phyloP scores from a whole-genome alignment of 2,113 vertebrate genomes.

The Nothobranchius kuhntae region DNA sequence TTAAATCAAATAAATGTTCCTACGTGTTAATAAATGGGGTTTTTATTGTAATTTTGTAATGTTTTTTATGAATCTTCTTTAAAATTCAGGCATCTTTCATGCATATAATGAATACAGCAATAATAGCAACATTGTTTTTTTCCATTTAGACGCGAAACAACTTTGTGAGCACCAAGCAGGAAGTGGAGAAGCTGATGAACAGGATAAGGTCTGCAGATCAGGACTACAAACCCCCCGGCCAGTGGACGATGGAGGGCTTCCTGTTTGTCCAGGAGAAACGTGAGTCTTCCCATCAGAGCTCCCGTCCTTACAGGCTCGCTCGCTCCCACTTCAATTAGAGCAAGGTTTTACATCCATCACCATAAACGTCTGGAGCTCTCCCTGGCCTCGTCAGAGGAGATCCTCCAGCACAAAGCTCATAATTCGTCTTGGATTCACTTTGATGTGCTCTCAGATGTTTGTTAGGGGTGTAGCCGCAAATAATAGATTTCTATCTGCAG shows the following conservation, averaged over 20 bases:
- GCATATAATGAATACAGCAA: too few species aligned
- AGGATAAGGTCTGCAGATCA: slow-evolving; percentile 94
- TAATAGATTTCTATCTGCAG: slow-evolving; percentile 55
- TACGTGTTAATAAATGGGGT: too few species aligned
- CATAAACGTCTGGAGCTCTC: slow-evolving; percentile 62
- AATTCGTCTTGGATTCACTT: slow-evolving; percentile 65
- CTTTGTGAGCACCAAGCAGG: slow-evolving; percentile 97
- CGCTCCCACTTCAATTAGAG: slow-evolving; percentile 21
- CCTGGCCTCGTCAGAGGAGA: slow-evolving; percentile 52
- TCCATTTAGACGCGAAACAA: slow-evolving; percentile 91
- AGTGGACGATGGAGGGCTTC: slow-evolving; percentile 98
- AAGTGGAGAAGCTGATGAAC: slow-evolving; percentile 96
- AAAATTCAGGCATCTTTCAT: too few species aligned
- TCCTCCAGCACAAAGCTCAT: slow-evolving; percentile 55
- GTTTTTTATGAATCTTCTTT: too few species aligned
- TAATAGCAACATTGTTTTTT: not conserved
- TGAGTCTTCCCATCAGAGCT: slow-evolving; percentile 76
- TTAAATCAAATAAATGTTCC: too few species aligned
- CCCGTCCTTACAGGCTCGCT: not conserved
- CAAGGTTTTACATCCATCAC: slow-evolving; percentile 63
- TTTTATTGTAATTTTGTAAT: too few species aligned
- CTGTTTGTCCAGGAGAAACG: slow-evolving; percentile 96
- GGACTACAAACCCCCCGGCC: slow-evolving; percentile 93
- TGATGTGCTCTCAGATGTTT: slow-evolving; percentile 64
- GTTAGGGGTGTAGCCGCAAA: slow-evolving; percentile 41